A percentile compares a stretch with the other conserved stretches of the same genome.
phyloP scores from a whole-genome alignment of 2,797 vertebrate genomes.

The Corythornis leucogaster region DNA sequence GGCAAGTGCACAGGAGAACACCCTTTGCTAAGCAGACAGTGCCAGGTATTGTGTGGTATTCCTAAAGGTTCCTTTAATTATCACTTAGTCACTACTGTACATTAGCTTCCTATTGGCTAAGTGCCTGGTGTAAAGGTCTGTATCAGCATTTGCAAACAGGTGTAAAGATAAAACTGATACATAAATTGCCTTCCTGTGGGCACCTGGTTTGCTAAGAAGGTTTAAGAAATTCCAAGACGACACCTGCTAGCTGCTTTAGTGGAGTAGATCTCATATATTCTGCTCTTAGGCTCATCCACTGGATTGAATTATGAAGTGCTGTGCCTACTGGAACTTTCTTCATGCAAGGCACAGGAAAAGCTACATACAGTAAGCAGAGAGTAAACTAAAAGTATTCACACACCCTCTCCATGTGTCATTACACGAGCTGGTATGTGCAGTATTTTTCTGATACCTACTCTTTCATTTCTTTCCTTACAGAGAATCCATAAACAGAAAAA shows the following conservation, averaged over 20 bases:
- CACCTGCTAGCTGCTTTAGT: conserved; percentile 61
- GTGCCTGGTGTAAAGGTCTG: conserved; percentile 2
- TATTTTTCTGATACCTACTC: background rate
- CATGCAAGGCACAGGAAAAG: background rate
- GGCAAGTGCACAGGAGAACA: conserved; percentile 13
- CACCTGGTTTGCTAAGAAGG: conserved; percentile 62
- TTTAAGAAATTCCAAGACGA: conserved; percentile 51
- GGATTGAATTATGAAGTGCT: background rate
- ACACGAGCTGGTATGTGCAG: background rate
- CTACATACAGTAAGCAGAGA: background rate
- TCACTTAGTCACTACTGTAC: conserved; percentile 32
- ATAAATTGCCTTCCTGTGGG: conserved; percentile 59
- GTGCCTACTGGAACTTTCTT: background rate
- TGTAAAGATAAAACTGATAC: conserved; percentile 54
- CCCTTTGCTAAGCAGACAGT: conserved; percentile 2
- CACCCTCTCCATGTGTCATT: accelerated
- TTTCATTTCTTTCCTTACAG: background rate
- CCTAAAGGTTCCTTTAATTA: conserved; percentile 61
- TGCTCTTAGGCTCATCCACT: background rate
- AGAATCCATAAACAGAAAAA: background rate
- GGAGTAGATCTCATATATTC: background rate
- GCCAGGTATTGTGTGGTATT: conserved; percentile 40
- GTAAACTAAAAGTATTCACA: background rate
- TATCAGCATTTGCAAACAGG: conserved; percentile 55
- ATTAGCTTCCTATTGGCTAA: conserved; percentile 42